These are phyloP conservation scores for Pecten maximus DNA, from an alignment of 2,888 invertebrate genomes.

Conservation along the genomic window DNA sequence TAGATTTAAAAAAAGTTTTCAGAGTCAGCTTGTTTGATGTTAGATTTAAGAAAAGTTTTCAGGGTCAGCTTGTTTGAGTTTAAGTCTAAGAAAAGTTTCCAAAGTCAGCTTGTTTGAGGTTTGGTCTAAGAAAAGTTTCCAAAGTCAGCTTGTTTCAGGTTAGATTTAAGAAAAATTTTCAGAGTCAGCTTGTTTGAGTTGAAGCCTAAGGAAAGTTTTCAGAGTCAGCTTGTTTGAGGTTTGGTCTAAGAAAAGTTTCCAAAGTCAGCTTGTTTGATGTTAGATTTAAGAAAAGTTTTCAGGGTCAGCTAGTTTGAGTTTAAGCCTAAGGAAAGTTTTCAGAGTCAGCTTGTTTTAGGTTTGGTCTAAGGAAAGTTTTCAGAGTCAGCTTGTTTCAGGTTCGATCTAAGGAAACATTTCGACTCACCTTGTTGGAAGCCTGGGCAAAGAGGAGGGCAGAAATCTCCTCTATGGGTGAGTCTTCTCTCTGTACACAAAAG, in stretches of 20 bases:
- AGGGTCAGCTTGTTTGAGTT: not conserved
- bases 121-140: no score
- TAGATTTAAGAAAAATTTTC: no score
- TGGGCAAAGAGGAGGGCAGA: slow-evolving; percentile 54
- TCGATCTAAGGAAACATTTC: not conserved
- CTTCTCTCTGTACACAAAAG: slow-evolving; percentile 71
- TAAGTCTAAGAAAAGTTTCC: no score
- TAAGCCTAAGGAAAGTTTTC: not conserved
- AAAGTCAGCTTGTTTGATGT: not conserved
- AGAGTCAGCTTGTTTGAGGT: not conserved
- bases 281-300: not conserved
- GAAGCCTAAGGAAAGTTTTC: no score
- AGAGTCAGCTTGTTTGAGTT: no score
- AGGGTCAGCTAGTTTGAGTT: not conserved
- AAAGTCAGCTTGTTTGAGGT: no score
- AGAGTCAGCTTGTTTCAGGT: not conserved
- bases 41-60: not conserved
- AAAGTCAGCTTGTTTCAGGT: no score
- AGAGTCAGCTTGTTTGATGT: no score
- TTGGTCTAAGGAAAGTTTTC: not conserved
- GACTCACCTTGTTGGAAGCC: slow-evolving; percentile 61
- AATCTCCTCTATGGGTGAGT: slow-evolving; percentile 65
- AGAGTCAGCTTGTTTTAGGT: slow-evolving; percentile 65
- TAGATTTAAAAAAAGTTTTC: no score
- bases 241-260: not conserved